These are phyloP conservation scores for Caradrina kadenii DNA, from an alignment of 2,888 invertebrate genomes.

Conservation along the genomic window DNA sequence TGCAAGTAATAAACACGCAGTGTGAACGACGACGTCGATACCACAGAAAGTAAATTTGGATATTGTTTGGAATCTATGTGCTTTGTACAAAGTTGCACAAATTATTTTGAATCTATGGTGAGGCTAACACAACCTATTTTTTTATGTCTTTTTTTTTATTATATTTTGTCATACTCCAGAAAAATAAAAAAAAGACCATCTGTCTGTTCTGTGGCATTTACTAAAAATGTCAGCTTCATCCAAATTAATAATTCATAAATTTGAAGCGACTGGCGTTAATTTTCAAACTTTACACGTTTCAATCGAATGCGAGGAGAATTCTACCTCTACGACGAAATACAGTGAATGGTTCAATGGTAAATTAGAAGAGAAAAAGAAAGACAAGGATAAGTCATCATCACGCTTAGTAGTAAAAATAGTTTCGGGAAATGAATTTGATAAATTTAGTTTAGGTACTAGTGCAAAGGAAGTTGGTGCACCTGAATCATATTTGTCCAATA, in stretches of 20 bases:
- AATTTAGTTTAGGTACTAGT: conserved; percentile 81
- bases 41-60: too few species aligned
- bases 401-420: conserved; percentile 84
- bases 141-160: not conserved
- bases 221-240: conserved; percentile 81
- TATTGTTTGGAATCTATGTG: too few species aligned
- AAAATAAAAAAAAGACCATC: conserved; percentile 36
- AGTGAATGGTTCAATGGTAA: conserved; percentile 82
- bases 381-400: conserved; percentile 76
- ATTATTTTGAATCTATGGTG: conserved; percentile 30
- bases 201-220: conserved; percentile 52
- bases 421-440: conserved; percentile 74
- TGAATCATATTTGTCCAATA: conserved; percentile 57
- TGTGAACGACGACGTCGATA: too few species aligned
- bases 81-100: not conserved
- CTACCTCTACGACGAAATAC: conserved; percentile 70
- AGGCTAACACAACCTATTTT: conserved; percentile 18
- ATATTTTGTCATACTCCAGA: not conserved
- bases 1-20: too few species aligned
- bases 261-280: conserved; percentile 77
- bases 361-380: conserved; percentile 73
- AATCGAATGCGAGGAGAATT: conserved; percentile 74
- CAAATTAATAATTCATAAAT: conserved; percentile 86
- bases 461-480: conserved; percentile 72
- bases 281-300: conserved; percentile 81